Conservation (phyloP, 2,797 vertebrate genomes). For the Syngnathus acus region DNA sequence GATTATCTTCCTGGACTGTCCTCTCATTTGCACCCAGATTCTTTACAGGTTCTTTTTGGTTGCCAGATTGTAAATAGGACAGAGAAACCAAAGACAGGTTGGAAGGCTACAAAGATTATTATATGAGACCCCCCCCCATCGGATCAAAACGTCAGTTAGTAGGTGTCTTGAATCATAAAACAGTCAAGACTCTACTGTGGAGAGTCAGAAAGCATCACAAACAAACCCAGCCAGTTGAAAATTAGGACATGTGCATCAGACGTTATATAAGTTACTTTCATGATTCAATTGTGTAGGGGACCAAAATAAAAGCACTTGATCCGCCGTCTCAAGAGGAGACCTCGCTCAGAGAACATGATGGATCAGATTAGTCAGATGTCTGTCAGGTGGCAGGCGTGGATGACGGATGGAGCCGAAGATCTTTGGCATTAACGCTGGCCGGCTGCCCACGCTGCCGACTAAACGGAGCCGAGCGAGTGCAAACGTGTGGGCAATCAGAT, state of each 20-base stretch:
- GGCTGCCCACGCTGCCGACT: conserved; percentile 33
- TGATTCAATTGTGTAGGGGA: background rate
- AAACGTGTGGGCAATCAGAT: conserved; percentile 24
- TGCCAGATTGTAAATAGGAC: too few relatives aligned
- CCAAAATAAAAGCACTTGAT: background rate
- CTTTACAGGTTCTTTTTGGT: too few relatives aligned
- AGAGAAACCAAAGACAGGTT: too few relatives aligned
- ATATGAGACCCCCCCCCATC: too few relatives aligned
- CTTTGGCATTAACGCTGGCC: conserved; percentile 33
- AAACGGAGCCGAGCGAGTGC: conserved; percentile 27
- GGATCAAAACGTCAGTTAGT: too few relatives aligned
- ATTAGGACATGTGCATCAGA: background rate
- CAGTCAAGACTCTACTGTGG: background rate
- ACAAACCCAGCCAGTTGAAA: background rate
- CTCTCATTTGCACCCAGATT: too few relatives aligned
- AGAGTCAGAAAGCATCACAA: background rate
- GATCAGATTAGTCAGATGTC: conserved; percentile 21
- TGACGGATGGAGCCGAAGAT: conserved; percentile 38
- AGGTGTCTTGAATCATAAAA: too few relatives aligned
- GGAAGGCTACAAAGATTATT: too few relatives aligned
- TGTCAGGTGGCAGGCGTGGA: conserved; percentile 24
- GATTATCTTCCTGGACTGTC: too few relatives aligned
- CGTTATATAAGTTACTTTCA: background rate
- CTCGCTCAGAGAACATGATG: conserved; percentile 6
- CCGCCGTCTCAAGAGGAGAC: background rate